These are phyloP conservation scores for Drosophila sp. DNA, from an alignment of 1,140 invertebrate genomes.

Conservation along the genomic window DNA sequence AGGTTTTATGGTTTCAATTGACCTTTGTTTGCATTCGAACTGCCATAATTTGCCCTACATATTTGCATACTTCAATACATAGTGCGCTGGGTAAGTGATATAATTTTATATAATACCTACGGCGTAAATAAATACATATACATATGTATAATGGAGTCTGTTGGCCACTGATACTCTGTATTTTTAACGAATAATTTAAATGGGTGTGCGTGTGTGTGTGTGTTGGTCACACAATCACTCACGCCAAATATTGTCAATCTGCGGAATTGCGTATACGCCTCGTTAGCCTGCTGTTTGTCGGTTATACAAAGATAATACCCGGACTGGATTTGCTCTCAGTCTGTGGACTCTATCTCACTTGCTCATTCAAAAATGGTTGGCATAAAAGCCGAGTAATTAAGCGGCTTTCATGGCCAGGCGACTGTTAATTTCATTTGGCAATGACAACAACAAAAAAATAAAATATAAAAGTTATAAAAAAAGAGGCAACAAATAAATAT, in stretches of 20 bases:
- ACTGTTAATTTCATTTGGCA: conserved; percentile 9
- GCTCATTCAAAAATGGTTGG: not conserved
- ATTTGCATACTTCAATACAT: too few species aligned
- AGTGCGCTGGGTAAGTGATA: too few species aligned
- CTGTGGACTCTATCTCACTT: not conserved
- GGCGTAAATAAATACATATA: too few species aligned
- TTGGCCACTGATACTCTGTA: not conserved
- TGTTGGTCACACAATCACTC: not conserved
- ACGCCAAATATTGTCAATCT: not conserved
- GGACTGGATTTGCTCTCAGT: not conserved
- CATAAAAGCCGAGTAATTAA: not conserved
- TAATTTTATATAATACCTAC: too few species aligned
- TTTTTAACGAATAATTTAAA: not conserved
- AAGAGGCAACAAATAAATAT: not conserved
- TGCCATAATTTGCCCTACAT: too few species aligned
- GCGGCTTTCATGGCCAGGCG: conserved; percentile 6
- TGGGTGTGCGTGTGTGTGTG: not conserved
- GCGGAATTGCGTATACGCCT: conserved; percentile 10
- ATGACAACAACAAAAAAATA: not conserved
- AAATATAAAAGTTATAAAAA: not conserved
- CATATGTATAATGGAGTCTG: too few species aligned
- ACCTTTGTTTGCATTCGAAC: too few species aligned
- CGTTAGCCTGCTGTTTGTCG: not conserved
- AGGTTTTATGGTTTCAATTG: too few species aligned
- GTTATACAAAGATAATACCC: conserved; percentile 1